phyloP scores from a whole-genome alignment of 2,113 vertebrate genomes.

The Xiphophorus maculatus region DNA sequence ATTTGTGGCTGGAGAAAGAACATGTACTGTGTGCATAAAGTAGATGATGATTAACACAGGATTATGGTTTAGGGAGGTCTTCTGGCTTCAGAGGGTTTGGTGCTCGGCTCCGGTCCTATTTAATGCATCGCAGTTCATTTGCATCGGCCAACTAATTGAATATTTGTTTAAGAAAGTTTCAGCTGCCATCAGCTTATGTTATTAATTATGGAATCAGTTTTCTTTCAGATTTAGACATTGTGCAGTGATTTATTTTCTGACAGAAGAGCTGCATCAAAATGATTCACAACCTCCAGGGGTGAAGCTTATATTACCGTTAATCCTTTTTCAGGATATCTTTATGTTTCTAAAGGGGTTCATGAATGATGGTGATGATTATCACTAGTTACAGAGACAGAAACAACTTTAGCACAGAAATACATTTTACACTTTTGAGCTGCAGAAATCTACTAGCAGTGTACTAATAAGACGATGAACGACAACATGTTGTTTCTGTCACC shows the following conservation, averaged over 20 bases:
- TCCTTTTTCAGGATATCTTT: too few relatives aligned
- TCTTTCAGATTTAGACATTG: background rate
- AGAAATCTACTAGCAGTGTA: background rate
- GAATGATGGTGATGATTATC: background rate
- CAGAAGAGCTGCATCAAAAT: background rate
- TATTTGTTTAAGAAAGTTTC: background rate
- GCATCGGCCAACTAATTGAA: background rate
- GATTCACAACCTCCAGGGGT: background rate
- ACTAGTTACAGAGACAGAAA: background rate
- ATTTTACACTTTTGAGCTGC: background rate
- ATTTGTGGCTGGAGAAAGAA: conserved; percentile 67
- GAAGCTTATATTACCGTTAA: background rate
- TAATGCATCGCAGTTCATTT: conserved; percentile 1
- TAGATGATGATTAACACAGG: conserved; percentile 46
- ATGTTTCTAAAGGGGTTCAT: background rate
- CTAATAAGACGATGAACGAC: background rate
- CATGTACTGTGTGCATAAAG: conserved; percentile 57
- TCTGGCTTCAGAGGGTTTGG: conserved; percentile 21
- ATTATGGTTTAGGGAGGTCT: conserved; percentile 19
- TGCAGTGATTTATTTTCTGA: background rate
- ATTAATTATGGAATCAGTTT: background rate
- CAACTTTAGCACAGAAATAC: background rate
- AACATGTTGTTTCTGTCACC: conserved; percentile 1
- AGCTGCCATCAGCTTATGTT: conserved; percentile 6
- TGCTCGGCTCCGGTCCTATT: conserved; percentile 5